phyloP scores from a whole-genome alignment of 2,113 vertebrate species.

The Arvicanthis niloticus region DNA sequence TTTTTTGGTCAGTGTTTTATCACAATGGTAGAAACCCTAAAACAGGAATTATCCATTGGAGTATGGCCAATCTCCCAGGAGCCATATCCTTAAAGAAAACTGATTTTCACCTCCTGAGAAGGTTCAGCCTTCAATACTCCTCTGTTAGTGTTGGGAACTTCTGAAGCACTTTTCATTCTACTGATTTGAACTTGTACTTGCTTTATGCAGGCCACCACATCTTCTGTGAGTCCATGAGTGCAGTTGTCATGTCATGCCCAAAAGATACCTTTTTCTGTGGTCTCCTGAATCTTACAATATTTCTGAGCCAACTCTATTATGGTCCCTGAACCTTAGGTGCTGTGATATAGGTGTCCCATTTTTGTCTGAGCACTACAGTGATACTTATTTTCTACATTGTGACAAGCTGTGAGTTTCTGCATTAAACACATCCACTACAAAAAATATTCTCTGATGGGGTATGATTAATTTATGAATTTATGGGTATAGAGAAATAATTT shows the following conservation, averaged over 20 bases:
- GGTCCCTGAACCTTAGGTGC: neutral
- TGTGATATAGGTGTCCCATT: neutral
- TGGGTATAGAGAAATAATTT: neutral
- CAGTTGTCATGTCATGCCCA: neutral
- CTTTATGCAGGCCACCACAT: neutral
- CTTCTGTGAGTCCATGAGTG: neutral
- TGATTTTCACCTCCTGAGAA: neutral
- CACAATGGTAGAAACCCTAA: neutral
- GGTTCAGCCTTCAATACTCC: neutral
- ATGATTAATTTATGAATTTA: neutral
- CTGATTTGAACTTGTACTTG: neutral
- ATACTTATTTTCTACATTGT: neutral
- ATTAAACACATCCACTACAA: neutral
- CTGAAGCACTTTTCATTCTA: neutral
- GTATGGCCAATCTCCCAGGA: neutral
- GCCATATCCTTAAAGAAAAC: neutral
- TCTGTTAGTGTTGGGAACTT: neutral
- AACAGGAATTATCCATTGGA: neutral
- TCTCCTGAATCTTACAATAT: neutral
- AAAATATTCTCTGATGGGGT: neutral
- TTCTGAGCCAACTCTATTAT: neutral
- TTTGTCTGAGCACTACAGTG: neutral
- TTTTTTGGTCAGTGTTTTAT: neutral
- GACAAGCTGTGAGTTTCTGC: neutral
- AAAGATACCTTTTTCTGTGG: neutral